Conservation (phyloP, 2,113 vertebrate species). For the Chrysochloris asiatica region DNA sequence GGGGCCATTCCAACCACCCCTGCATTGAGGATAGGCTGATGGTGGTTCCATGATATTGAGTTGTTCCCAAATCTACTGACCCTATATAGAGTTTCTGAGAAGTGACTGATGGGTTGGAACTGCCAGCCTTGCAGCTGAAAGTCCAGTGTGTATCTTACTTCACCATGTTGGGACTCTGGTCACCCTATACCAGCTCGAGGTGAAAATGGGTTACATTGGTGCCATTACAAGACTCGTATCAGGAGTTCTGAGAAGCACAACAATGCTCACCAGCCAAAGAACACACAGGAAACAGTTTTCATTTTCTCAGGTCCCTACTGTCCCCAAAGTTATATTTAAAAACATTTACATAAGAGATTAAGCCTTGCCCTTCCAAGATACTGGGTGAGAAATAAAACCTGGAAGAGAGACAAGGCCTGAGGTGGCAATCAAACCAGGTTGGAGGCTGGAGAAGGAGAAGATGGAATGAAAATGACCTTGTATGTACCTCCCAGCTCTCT, state of each 20-base stretch:
- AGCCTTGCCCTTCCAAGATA: background rate
- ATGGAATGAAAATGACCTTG: background rate
- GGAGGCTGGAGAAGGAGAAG: background rate
- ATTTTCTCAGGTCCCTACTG: background rate
- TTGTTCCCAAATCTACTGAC: no score
- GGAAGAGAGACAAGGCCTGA: background rate
- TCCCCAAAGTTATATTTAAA: background rate
- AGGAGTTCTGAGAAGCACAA: background rate
- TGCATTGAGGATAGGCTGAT: background rate
- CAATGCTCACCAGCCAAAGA: background rate
- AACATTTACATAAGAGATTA: background rate
- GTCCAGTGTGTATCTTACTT: no score
- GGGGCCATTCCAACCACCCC: background rate
- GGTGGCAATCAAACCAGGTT: background rate
- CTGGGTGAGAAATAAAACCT: background rate
- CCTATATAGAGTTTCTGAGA: no score
- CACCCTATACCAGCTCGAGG: background rate
- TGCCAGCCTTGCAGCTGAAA: no score
- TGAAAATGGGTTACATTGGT: background rate
- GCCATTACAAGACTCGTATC: background rate
- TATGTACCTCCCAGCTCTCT: rapidly evolving
- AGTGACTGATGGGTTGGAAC: no score
- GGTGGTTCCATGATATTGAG: no score
- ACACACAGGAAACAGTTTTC: background rate
- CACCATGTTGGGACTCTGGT: no score